A percentile compares a stretch with the other conserved stretches of the same genome.
Evolutionary conservation across 2,113 vertebrate genomes (phyloP).

Genomic region (Cercopithecus mona): DNA sequence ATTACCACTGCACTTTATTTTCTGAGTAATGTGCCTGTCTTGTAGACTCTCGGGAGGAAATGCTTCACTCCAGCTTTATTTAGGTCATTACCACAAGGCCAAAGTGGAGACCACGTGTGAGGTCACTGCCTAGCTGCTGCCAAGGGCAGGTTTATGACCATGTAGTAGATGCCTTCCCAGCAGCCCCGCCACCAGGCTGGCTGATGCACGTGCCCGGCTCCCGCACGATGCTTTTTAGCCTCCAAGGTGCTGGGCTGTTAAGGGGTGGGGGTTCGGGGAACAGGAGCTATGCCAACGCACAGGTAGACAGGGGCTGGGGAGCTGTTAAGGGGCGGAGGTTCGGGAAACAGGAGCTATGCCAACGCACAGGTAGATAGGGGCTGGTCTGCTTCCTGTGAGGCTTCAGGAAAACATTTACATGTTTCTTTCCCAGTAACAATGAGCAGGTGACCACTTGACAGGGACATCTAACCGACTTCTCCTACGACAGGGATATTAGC

Average conservation of each 20-base stretch:
- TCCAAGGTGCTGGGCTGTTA: neutral
- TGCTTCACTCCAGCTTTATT: neutral
- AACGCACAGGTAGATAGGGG: fast-evolving
- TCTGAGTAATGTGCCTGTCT: neutral
- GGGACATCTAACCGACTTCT: neutral
- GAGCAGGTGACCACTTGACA: neutral
- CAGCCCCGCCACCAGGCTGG: fast-evolving
- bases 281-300: fast-evolving
- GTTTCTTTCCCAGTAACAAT: neutral
- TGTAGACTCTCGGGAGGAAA: neutral
- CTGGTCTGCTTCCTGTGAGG: fast-evolving
- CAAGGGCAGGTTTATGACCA: neutral
- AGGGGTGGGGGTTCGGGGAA: fast-evolving
- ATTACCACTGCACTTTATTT: neutral
- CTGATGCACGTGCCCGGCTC: fast-evolving
- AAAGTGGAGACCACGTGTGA: neutral
- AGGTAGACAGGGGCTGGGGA: neutral
- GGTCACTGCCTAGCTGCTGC: neutral
- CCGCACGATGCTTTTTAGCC: fast-evolving
- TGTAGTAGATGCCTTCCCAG: fast-evolving
- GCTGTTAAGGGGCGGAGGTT: neutral
- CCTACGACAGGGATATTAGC: fast-evolving
- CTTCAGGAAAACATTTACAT: fast-evolving
- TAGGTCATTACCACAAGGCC: neutral
- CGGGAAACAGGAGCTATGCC: fast-evolving